Conservation (phyloP, 1,140 invertebrate genomes). For the Heliconius hermathena region DNA sequence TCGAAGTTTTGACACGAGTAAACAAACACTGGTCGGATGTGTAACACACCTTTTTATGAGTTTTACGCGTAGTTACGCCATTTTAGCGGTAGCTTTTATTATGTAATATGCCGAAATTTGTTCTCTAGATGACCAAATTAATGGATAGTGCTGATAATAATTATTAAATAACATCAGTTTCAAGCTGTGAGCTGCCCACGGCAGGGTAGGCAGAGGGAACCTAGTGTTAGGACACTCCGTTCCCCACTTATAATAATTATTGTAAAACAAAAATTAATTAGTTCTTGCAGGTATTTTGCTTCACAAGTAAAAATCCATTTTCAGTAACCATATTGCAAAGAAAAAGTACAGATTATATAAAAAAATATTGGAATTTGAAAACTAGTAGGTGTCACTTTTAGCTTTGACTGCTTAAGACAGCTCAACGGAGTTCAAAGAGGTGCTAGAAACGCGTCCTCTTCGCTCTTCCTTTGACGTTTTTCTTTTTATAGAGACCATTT, state of each 20-base stretch:
- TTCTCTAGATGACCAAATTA: conserved; percentile 25
- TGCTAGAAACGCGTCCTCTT: conserved; percentile 53
- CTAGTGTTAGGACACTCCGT: no score
- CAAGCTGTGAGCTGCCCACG: no score
- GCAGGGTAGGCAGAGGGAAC: no score
- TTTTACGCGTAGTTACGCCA: conserved; percentile 48
- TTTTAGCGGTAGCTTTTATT: conserved; percentile 37
- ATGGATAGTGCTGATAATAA: not conserved
- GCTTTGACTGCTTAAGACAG: conserved; percentile 50
- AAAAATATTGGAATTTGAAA: not conserved
- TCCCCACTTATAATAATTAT: no score
- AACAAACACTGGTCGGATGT: conserved; percentile 68
- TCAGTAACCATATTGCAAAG: not conserved
- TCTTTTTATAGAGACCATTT: conserved; percentile 44
- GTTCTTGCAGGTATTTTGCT: not conserved
- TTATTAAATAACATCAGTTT: not conserved
- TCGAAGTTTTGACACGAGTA: conserved; percentile 78
- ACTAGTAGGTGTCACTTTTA: conserved; percentile 37
- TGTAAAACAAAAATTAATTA: not conserved
- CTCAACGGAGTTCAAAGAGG: conserved; percentile 58
- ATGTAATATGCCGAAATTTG: conserved; percentile 34
- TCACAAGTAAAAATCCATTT: not conserved
- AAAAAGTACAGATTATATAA: not conserved
- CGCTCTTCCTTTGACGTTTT: conserved; percentile 44
- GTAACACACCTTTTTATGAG: conserved; percentile 49